Evolutionary conservation across 92 coral and sea anemone species (phyloP).

Genomic region (Epizoanthus rinbou): DNA sequence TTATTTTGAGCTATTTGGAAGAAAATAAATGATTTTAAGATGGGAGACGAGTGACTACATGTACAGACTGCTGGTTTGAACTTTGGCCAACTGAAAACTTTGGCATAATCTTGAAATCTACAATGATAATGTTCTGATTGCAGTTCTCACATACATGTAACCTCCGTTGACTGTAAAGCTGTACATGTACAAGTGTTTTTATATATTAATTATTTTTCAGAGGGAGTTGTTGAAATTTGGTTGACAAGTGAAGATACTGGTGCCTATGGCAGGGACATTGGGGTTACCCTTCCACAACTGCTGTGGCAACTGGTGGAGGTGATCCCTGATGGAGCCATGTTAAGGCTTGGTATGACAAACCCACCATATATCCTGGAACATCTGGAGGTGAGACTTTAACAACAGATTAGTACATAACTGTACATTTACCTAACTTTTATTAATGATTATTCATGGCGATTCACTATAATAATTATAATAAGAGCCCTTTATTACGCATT

Average conservation of each 20-base stretch:
- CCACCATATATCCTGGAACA: constrained; percentile 99
- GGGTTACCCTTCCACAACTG: constrained; percentile 86
- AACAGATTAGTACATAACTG: not conserved
- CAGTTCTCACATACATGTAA: no score
- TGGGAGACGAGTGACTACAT: no score
- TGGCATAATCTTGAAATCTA: no score
- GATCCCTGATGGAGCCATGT: constrained; percentile 91
- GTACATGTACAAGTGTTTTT: not conserved
- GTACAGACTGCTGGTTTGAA: no score
- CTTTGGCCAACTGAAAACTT: no score
- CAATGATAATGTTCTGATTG: no score
- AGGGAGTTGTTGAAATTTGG: constrained; percentile 99
- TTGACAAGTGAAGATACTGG: constrained; percentile 99
- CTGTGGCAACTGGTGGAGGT: constrained; percentile 99
- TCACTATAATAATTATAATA: not conserved
- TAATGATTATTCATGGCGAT: not conserved
- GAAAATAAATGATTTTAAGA: no score
- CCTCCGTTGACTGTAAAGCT: not conserved
- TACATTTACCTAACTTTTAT: not conserved
- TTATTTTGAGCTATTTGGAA: no score
- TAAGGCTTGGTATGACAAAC: constrained; percentile 97
- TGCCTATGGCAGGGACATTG: constrained; percentile 96
- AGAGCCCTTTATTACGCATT: not conserved
- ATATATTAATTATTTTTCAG: constrained; percentile 37
- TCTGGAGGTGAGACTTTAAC: constrained; percentile 67